Percentiles rank a stretch among this genome's conserved stretches.
phyloP scores from a whole-genome alignment of 2,797 vertebrate species.

The Coranthus polyacanthus region DNA sequence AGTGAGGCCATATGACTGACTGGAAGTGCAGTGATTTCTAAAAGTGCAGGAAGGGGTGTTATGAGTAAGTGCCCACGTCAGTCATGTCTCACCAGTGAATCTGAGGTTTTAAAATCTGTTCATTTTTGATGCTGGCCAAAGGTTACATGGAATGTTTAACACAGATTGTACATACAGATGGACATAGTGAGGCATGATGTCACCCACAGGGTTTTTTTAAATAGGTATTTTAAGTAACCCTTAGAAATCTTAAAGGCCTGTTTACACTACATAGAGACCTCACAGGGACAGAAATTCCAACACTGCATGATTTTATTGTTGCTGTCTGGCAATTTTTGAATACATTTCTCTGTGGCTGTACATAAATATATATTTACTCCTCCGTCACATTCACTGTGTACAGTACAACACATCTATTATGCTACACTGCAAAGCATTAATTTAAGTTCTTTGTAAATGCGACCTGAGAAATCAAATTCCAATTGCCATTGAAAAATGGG shows the following conservation, averaged over 20 bases:
- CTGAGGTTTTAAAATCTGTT: no score
- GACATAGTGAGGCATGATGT: no score
- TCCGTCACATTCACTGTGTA: conserved; percentile 24
- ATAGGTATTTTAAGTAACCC: conserved; percentile 1
- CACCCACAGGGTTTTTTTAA: no score
- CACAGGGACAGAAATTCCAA: conserved; percentile 22
- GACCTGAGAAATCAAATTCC: conserved; percentile 50
- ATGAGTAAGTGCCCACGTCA: not conserved
- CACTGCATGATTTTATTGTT: not conserved
- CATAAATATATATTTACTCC: conserved; percentile 22
- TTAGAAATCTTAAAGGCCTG: conserved; percentile 17
- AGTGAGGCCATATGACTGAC: conserved; percentile 1
- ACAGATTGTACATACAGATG: no score
- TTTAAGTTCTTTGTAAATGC: conserved; percentile 38
- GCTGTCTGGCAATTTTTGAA: conserved; percentile 26
- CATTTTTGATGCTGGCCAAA: no score
- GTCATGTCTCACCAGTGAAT: conserved; percentile 1
- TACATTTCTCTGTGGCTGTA: conserved; percentile 15
- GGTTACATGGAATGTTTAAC: no score
- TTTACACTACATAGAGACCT: conserved; percentile 3
- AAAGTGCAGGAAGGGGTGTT: not conserved
- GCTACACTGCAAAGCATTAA: conserved; percentile 36
- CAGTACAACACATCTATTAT: conserved; percentile 33
- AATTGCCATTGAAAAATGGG: conserved; percentile 43
- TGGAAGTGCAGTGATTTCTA: not conserved